Conservation (phyloP, 2,797 vertebrate genomes). For the Morus bassanus region DNA sequence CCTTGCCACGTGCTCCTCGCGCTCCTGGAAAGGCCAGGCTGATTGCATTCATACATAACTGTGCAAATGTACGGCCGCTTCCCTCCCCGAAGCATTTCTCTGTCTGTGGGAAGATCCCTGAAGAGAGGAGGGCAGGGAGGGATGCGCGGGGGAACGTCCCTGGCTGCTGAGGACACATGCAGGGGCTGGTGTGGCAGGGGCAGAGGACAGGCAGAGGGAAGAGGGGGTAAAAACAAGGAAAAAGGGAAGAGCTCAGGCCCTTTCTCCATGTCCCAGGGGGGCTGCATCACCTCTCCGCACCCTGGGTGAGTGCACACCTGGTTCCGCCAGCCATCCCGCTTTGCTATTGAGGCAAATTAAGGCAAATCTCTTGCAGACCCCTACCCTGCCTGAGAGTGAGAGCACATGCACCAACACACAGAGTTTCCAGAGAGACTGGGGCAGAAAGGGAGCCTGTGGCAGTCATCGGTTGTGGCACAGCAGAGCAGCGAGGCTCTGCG, state of each 20-base stretch:
- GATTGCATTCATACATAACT: neutral
- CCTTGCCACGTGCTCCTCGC: neutral
- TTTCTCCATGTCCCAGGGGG: neutral
- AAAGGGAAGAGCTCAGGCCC: neutral
- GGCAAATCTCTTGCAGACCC: fast-evolving
- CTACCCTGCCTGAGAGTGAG: fast-evolving
- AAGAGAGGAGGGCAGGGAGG: neutral
- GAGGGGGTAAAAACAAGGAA: neutral
- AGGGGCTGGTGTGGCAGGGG: neutral
- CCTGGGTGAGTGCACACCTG: fast-evolving
- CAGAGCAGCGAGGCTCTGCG: fast-evolving
- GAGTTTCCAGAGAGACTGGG: neutral
- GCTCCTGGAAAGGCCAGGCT: neutral
- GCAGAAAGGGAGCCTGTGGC: neutral
- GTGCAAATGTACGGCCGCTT: neutral
- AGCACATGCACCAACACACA: neutral
- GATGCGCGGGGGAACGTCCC: fast-evolving
- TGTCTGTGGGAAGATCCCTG: neutral
- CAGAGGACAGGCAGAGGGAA: neutral
- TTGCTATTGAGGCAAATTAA: neutral
- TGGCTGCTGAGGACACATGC: neutral
- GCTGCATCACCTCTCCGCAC: neutral
- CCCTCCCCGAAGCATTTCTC: neutral
- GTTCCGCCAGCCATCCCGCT: neutral
- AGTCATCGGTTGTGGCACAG: fast-evolving